These are phyloP conservation scores for Salminus brasiliensis DNA, from an alignment of 2,113 vertebrate genomes.

Conservation along the genomic window DNA sequence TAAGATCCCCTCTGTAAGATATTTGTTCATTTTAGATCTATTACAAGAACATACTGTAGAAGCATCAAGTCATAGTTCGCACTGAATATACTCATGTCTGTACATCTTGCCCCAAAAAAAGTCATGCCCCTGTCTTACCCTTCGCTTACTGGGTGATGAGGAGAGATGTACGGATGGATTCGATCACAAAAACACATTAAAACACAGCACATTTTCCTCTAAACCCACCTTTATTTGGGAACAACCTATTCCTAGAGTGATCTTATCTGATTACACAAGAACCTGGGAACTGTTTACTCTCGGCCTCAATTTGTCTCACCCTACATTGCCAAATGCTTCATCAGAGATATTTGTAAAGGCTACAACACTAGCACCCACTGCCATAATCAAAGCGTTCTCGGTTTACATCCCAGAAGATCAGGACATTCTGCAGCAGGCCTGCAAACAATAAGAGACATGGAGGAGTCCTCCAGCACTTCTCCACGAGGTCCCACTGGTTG, in stretches of 20 bases:
- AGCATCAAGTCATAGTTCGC: not conserved
- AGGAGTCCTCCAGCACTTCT: not conserved
- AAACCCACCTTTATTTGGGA: not conserved
- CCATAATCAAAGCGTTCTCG: not conserved
- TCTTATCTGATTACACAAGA: not conserved
- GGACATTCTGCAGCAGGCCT: not conserved
- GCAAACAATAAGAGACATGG: not conserved
- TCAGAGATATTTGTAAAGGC: conserved; percentile 1
- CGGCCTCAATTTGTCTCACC: not conserved
- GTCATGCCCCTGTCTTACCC: not conserved
- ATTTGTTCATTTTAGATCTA: not conserved
- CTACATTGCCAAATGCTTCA: not conserved
- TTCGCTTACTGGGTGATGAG: not conserved
- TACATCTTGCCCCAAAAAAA: not conserved
- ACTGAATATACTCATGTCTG: not conserved
- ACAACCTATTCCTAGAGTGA: not conserved
- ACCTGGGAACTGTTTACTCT: not conserved
- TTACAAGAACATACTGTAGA: not conserved
- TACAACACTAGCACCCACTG: not conserved
- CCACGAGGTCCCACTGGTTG: not conserved
- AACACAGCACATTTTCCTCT: not conserved
- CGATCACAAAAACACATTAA: not conserved
- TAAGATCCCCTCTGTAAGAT: too few species aligned
- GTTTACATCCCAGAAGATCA: not conserved
- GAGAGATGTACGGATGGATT: not conserved